Evolutionary conservation across 2,113 vertebrate genomes (phyloP).

Genomic region (Microtus ochrogaster): DNA sequence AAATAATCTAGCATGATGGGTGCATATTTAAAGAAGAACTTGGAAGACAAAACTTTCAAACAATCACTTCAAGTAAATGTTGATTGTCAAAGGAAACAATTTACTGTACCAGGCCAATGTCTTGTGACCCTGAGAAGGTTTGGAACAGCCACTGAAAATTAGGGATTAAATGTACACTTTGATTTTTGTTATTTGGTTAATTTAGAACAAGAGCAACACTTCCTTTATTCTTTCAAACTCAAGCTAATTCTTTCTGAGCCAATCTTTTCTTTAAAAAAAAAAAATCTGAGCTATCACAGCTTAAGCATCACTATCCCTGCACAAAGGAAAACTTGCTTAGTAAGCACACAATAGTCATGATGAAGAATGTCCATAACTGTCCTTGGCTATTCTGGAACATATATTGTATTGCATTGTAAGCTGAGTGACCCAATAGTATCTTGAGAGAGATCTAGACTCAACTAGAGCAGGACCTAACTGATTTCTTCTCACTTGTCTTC

Average conservation of each 20-base stretch:
- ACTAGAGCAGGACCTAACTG: background rate
- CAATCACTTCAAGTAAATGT: conserved; percentile 80
- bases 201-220: conserved; percentile 76
- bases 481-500: background rate
- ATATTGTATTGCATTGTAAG: background rate
- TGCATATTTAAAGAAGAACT: conserved; percentile 87
- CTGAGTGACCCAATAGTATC: conserved; percentile 33
- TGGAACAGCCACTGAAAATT: conserved; percentile 78
- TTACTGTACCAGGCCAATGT: conserved; percentile 83
- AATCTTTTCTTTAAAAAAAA: conserved; percentile 25
- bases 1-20: conserved; percentile 86
- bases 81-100: conserved; percentile 85
- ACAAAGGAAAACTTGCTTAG: conserved; percentile 40
- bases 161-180: conserved; percentile 82
- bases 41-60: conserved; percentile 86
- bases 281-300: background rate
- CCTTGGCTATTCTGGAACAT: background rate
- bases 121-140: conserved; percentile 74
- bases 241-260: conserved; percentile 54
- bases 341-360: background rate
- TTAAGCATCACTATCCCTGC: conserved; percentile 20
- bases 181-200: conserved; percentile 69
- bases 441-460: conserved; percentile 29
- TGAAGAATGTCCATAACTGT: background rate
- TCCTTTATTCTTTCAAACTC: conserved; percentile 61